These are phyloP conservation scores for Invenusta paracnida DNA, from an alignment of 2,888 invertebrate genomes.

Conservation along the genomic window DNA sequence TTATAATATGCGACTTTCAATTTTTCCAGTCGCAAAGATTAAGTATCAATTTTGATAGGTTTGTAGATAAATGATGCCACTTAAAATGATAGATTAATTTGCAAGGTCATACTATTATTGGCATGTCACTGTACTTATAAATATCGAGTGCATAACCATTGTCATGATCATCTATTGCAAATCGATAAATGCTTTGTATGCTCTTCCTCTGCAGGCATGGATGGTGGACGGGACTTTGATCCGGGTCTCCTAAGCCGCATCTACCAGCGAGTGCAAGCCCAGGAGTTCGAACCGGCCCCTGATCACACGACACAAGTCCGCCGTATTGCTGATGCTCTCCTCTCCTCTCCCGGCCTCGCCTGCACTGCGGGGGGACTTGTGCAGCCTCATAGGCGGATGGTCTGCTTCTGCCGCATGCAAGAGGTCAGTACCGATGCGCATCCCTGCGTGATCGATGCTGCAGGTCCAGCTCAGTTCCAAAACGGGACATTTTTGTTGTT, in stretches of 20 bases:
- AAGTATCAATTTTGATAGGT: too few species aligned
- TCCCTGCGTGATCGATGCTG: too few species aligned
- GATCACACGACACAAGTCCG: slow-evolving; percentile 79
- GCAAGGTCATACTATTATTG: too few species aligned
- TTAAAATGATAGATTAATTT: not conserved
- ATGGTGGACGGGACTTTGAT: not conserved
- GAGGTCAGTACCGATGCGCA: too few species aligned
- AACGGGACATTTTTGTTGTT: too few species aligned
- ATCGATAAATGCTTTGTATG: too few species aligned
- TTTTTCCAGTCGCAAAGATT: too few species aligned
- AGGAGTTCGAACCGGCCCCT: slow-evolving; percentile 89
- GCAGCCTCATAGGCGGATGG: slow-evolving; percentile 85
- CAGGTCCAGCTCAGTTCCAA: too few species aligned
- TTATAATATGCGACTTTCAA: too few species aligned
- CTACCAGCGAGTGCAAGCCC: slow-evolving; percentile 86
- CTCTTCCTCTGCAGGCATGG: not conserved
- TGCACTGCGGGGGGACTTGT: slow-evolving; percentile 65
- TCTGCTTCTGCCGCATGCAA: slow-evolving; percentile 95
- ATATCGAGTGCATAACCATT: too few species aligned
- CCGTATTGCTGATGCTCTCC: not conserved
- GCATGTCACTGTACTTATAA: too few species aligned
- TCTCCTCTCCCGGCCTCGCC: not conserved
- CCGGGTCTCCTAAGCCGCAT: slow-evolving; percentile 83
- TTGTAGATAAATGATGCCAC: not conserved
- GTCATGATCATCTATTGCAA: too few species aligned